Conservation (phyloP, 2,888 invertebrate species). For the Hyppa rectilinea region DNA sequence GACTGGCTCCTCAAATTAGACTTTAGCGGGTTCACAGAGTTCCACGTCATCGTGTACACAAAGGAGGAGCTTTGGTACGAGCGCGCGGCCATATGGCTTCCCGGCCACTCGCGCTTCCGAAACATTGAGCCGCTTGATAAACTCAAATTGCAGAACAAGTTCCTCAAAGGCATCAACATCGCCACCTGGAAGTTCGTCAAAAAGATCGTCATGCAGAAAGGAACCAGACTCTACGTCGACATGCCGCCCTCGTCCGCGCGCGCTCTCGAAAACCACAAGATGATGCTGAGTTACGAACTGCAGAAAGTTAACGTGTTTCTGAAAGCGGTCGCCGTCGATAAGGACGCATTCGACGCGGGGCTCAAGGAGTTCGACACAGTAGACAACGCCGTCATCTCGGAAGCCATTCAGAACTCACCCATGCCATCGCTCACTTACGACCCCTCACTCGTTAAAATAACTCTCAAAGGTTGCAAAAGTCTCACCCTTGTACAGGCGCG, state of each 20-base stretch:
- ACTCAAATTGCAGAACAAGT: constrained; percentile 82
- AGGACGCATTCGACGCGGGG: constrained; percentile 82
- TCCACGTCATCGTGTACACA: constrained; percentile 82
- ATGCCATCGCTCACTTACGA: constrained; percentile 79
- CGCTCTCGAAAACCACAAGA: constrained; percentile 79
- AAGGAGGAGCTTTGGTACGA: constrained; percentile 86
- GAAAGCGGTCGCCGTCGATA: constrained; percentile 84
- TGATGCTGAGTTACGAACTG: constrained; percentile 85
- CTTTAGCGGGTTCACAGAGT: constrained; percentile 77
- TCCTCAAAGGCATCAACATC: constrained; percentile 77
- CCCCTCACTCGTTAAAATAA: constrained; percentile 76
- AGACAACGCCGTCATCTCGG: constrained; percentile 64
- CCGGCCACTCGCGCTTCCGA: constrained; percentile 80
- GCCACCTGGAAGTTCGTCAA: constrained; percentile 86
- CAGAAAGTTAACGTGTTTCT: constrained; percentile 84
- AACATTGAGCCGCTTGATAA: constrained; percentile 81
- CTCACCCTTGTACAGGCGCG: constrained; percentile 74
- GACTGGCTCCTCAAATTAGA: constrained; percentile 82
- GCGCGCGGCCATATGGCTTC: constrained; percentile 86
- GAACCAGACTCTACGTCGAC: constrained; percentile 85
- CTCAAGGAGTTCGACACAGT: constrained; percentile 71
- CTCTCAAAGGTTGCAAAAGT: constrained; percentile 77
- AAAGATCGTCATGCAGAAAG: constrained; percentile 79
- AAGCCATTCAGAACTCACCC: constrained; percentile 69
- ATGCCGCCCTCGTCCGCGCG: constrained; percentile 85